Conservation (phyloP, 2,113 vertebrate species). For the Manacus vitellinus region DNA sequence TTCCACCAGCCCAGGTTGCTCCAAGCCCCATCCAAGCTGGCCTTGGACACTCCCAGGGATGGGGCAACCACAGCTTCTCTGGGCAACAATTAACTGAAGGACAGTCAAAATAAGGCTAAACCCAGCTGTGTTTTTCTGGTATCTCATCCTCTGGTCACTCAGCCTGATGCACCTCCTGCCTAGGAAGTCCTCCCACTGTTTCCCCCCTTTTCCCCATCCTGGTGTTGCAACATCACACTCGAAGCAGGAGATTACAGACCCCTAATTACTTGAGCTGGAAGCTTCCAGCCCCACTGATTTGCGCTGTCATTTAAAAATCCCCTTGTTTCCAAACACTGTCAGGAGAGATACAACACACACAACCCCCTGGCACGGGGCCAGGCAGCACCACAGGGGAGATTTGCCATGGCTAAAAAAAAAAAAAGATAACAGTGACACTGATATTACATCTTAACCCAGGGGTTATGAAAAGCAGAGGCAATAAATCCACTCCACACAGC, state of each 20-base stretch:
- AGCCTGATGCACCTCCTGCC: background rate
- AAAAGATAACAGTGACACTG: background rate
- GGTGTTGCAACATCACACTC: background rate
- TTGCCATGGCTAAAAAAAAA: background rate
- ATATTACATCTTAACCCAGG: background rate
- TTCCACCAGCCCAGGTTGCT: rapidly evolving
- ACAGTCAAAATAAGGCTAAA: background rate
- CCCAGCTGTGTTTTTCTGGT: rapidly evolving
- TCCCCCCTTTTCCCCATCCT: too few relatives aligned
- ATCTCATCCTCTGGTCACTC: background rate
- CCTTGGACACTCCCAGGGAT: background rate
- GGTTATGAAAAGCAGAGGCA: background rate
- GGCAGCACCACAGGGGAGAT: background rate
- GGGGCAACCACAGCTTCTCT: background rate
- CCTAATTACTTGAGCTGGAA: background rate
- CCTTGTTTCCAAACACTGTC: background rate
- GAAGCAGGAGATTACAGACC: background rate
- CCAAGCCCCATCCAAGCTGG: rapidly evolving
- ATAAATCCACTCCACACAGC: slow-evolving; percentile 11
- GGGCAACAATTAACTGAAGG: background rate
- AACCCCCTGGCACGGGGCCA: background rate
- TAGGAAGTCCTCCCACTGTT: rapidly evolving
- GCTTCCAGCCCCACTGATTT: slow-evolving; percentile 4
- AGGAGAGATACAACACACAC: rapidly evolving
- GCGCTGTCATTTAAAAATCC: background rate